Base-by-base conservation (phyloP, 2,797 vertebrate species). In the Manis pentadactyla region DNA sequence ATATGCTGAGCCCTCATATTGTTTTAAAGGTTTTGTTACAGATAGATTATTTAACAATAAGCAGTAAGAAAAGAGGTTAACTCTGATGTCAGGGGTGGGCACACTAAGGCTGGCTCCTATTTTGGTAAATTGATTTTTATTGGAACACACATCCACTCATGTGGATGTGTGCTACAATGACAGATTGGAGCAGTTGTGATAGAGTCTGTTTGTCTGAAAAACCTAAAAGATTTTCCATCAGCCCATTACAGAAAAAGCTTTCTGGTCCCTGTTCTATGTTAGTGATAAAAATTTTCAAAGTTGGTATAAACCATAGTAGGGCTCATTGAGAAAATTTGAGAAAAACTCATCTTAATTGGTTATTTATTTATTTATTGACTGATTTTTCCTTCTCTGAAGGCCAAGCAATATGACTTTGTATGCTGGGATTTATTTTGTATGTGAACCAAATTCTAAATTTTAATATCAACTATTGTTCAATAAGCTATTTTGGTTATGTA, bases 221-320 rank as follows among this genome's bases (percentile, higher is more conserved):
- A 39, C 13, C 63, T 85, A 31, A 61, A 27, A 31, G 71, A 75
- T 75, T 75, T 82, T 61, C 73, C 46, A 17, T 8, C 61, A 68
- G 15, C 14, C 42, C 17, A 37, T 13, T n/a, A 46, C 2, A 4
- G 0, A 21, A 31, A 86, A 64, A 82, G 29, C 9, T 51, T 59
- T 75, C 55, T 87, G 57, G 25, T 10, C 10, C 31, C 12, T 42
- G 6, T 61, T 87, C 18, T 39, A 31, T 7, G 0, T 66, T 37
- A 78, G 77, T 34, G 53, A 39, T 19, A 55, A 93, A 49, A 75
- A 49, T 37, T 85, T 88, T 31, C 46, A 57, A 95, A 83, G 19
- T 7, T 34, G 46, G 2, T 31, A 51, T 34, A 57, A 86, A 75
- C 15, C 14, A 61, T 7, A 86, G 23, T n/a, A 82, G 2, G 8